Base-by-base conservation (phyloP, 2,888 invertebrate genomes). In the Coelogynopora nodosa region DNA sequence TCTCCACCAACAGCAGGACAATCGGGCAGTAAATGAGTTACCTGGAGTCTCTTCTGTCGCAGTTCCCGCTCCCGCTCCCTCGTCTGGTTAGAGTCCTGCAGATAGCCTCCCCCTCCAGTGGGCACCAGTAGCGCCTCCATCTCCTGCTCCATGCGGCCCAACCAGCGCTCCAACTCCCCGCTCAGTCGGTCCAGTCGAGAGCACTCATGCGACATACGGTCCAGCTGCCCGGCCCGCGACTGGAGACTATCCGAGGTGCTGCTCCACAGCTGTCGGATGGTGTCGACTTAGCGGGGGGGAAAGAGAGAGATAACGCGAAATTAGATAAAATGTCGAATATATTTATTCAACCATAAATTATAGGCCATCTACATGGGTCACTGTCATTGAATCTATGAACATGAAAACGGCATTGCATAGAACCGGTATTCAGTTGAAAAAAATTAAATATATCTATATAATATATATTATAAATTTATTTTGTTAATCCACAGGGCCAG, bases 211-310 rank as follows among this genome's bases (percentile, higher is more conserved):
- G 82, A 13, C 82, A 82, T 82, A 18, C 82, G 82, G 2, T 82
- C 82, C 5, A 82, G 30, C 30, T 30, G 30, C 1, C 1, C 30
- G 30, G 31, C 30, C 23, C 82, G 82, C 2, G 82, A 31, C n/a
- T 82, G 82, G 30, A 82, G 82, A 82, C 82, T 23, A 26, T 82
- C 82, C 13, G 30, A 30, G 10, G 82, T 82, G 13, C 18, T 30
- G 30, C 82, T 82, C 82, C 82, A 82, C 2, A 31, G 82, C 23
- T 31, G 82, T 82, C 82, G 82, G 18, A 82, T 30, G 5, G 74
- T 74, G 74, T 74, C 74, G 23, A 74, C 74, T 74, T 2, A 26
- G 23, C 5, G 23, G 23, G 23, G 23, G 74, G 23, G 23, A 26
- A 26, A 74, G 74, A 13, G 5, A 74, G 2, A 74, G 18, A 10